Base-by-base conservation (phyloP, 2,113 vertebrate genomes). In the Cololabis saira region DNA sequence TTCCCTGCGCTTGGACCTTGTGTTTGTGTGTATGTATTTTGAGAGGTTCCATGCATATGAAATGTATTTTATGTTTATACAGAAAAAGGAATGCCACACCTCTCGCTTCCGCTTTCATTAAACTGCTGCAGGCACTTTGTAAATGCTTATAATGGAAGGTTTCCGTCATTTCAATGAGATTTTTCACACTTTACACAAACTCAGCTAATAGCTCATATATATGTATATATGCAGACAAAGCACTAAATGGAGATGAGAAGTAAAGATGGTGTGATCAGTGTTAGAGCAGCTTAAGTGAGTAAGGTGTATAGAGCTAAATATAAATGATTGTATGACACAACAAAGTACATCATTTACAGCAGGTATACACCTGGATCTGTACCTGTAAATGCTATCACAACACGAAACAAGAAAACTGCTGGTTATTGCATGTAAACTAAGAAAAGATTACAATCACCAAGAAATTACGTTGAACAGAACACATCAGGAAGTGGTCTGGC, bases 131-230 rank as follows among this genome's bases (percentile, higher is more conserved):
- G 74, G 47, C 67, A 5, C 63, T 62, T 71, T 61, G 66, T 62
- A 9, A 51, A 43, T 47, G 68, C 62, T 67, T 57, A 49, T 88
- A 86, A 88, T 86, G 76, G 62, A 74, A 59, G 74, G 65, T 82
- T 84, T 78, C 70, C 82, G 63, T 85, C 80, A 75, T 72, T 61
- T 82, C 81, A 78, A 48, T 67, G 83, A 73, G 78, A 71, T 76
- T 30, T 74, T 79, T 85, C 80, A 79, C 82, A 69, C 80, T 83
- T 73, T 70, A 67, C 43, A 79, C 74, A 72, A 83, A 78, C 82
- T 81, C 77, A 18, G 83, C 81, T 84, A 80, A 84, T 78, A 68
- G 83, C 78, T 86, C 61, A 82, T 86, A 82, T 82, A 78, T 30
- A 52, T 66, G 61, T 67, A 67, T 49, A 61, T 41, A 40, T 3